Evolutionary conservation across 2,888 invertebrate genomes (phyloP).

Genomic region (Coenonympha arcania): DNA sequence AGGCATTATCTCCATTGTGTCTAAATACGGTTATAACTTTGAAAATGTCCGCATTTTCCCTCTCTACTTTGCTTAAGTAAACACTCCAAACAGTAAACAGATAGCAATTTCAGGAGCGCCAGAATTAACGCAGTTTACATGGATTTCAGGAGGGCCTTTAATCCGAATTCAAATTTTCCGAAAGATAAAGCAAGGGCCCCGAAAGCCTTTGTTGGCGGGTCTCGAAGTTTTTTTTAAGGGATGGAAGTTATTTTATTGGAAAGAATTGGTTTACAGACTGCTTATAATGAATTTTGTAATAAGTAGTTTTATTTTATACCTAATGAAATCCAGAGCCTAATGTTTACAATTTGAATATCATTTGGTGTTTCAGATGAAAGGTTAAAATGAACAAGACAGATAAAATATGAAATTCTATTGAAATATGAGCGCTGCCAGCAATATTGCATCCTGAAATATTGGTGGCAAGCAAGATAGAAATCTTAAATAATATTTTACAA

Average conservation of each 20-base stretch:
- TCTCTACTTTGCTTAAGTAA: conserved; percentile 14
- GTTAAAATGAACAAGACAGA: too few relatives aligned
- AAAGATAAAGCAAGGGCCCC: conserved; percentile 51
- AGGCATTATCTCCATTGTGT: neutral
- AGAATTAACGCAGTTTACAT: conserved; percentile 43
- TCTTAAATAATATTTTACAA: too few relatives aligned
- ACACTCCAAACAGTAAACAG: conserved; percentile 29
- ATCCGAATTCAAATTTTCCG: conserved; percentile 55
- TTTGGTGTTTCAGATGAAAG: too few relatives aligned
- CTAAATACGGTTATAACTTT: conserved; percentile 5
- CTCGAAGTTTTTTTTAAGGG: conserved; percentile 17
- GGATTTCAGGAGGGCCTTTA: conserved; percentile 43
- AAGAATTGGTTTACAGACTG: too few relatives aligned
- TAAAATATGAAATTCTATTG: too few relatives aligned
- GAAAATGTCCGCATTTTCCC: conserved; percentile 8
- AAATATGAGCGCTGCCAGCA: too few relatives aligned
- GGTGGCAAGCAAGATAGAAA: too few relatives aligned
- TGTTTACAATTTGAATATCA: too few relatives aligned
- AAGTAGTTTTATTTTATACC: too few relatives aligned
- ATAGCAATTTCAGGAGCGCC: conserved; percentile 35
- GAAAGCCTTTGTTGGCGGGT: conserved; percentile 32
- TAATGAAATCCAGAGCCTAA: too few relatives aligned
- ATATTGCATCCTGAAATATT: too few relatives aligned
- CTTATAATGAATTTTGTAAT: too few relatives aligned
- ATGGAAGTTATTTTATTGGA: conserved; percentile 3